These are phyloP conservation scores for Hydrotaea diabolus DNA, from an alignment of 2,888 invertebrate genomes.

Conservation along the genomic window DNA sequence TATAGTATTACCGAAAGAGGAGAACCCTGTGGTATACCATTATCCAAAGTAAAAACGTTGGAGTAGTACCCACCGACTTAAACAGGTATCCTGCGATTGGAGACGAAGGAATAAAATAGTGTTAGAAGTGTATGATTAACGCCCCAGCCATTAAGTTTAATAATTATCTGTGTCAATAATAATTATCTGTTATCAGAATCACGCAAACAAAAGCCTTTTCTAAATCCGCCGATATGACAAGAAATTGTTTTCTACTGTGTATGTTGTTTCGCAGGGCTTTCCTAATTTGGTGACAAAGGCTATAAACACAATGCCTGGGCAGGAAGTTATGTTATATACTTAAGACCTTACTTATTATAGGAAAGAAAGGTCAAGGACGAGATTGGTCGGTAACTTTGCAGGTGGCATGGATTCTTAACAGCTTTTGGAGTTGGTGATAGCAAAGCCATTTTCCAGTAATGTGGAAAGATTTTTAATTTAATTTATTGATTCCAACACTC, in stretches of 20 bases:
- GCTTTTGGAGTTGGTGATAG: no score
- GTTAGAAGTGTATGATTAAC: neutral
- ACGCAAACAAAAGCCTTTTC: slow-evolving; percentile 12
- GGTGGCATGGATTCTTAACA: no score
- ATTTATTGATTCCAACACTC: neutral
- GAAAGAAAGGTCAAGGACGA: no score
- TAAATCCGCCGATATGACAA: neutral
- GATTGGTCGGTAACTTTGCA: no score
- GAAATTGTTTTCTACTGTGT: neutral
- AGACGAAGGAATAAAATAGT: neutral
- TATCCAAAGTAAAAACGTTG: neutral
- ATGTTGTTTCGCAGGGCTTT: neutral
- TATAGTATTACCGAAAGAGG: neutral
- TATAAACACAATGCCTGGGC: neutral
- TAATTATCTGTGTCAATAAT: neutral
- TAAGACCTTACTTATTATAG: neutral
- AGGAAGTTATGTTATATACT: slow-evolving; percentile 1
- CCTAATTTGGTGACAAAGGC: neutral
- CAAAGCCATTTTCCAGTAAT: neutral
- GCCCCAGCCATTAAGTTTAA: neutral
- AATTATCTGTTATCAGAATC: no score
- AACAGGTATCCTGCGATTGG: neutral
- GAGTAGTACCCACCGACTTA: neutral
- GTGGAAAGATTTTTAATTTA: neutral
- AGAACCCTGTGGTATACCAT: neutral